A percentile compares a stretch with the other conserved stretches of the same genome.
Conservation (phyloP, 2,113 vertebrate genomes). For the Ophiodon elongatus region DNA sequence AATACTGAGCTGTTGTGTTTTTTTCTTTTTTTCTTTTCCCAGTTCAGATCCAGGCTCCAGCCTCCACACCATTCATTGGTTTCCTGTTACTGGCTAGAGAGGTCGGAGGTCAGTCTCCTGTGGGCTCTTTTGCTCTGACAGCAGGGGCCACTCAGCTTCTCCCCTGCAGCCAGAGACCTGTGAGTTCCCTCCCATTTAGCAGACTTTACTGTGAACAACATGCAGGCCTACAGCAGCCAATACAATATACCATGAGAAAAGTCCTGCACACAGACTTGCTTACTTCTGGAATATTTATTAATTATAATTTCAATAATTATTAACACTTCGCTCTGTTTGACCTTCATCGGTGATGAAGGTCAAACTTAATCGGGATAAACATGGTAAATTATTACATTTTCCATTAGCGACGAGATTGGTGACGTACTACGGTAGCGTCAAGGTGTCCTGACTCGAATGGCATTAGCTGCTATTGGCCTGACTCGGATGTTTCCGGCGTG, state of each 20-base stretch:
- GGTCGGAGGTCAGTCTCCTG: constrained; percentile 28
- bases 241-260: background rate
- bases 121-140: constrained; percentile 72
- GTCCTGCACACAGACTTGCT: background rate
- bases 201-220: background rate
- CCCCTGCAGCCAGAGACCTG: constrained; percentile 56
- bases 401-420: no score
- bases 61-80: constrained; percentile 66
- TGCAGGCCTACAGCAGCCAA: background rate
- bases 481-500: no score
- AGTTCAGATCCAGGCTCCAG: constrained; percentile 71
- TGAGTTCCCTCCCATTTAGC: constrained; percentile 56
- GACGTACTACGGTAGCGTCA: no score
- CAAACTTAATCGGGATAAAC: no score
- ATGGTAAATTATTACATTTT: background rate
- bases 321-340: background rate
- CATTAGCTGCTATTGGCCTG: no score
- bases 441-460: no score
- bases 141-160: constrained; percentile 40
- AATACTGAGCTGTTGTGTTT: background rate
- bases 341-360: background rate
- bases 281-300: background rate
- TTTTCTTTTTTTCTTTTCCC: background rate
- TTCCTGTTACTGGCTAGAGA: constrained; percentile 82
- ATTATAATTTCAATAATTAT: background rate